Base-by-base conservation (phyloP, 2,113 vertebrate species). In the Chauna torquata region DNA sequence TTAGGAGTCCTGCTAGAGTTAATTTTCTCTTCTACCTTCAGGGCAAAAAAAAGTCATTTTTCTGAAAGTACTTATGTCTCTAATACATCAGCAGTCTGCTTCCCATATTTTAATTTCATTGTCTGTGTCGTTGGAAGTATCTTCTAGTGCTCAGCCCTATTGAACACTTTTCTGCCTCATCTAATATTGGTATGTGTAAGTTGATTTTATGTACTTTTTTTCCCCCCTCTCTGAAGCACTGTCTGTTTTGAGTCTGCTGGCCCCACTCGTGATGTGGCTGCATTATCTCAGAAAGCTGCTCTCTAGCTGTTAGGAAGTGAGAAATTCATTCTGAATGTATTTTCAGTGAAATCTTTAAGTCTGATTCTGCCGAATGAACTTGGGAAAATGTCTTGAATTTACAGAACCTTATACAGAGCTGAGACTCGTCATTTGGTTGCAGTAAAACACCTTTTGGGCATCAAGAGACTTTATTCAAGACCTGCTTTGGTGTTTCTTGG, bases 1-100 rank as follows among this genome's bases (percentile, higher is more conserved):
- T 90, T 94, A 6, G 7, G 82, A 86, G 84, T 96, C 87, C 82
- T 91, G 62, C 62, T 90, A 44, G 74, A 90, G 64, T 94, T 82
- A 85, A 87, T 82, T 82, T 72, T 80, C 17, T 87, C 54, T 82
- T 68, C 54, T 14, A 42, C 44, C 62, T 88, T 88, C 55, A 86
- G 85, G 66, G 74, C 9, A 32, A 38, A 50, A 55, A 74, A 22
- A 68, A 34, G 64, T 23, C 3, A 1, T 45, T 52, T 91, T 94
- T 74, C 85, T 90, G 32, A 62, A 86, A 85, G 30, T 58, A 28
- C 54, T 91, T 80, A 16, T 78, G 27, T 91, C 78, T 68, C 4
- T 45, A 69, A 85, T 59, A 36, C 36, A 76, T 69, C 54, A 82
- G 23, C 25, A 69, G 34, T 85, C 52, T 79, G 1, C 71, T 82